Percentiles rank a stretch among this genome's conserved stretches.
phyloP scores from a whole-genome alignment of 2,113 vertebrate species.

The Balaenoptera acutorostrata region DNA sequence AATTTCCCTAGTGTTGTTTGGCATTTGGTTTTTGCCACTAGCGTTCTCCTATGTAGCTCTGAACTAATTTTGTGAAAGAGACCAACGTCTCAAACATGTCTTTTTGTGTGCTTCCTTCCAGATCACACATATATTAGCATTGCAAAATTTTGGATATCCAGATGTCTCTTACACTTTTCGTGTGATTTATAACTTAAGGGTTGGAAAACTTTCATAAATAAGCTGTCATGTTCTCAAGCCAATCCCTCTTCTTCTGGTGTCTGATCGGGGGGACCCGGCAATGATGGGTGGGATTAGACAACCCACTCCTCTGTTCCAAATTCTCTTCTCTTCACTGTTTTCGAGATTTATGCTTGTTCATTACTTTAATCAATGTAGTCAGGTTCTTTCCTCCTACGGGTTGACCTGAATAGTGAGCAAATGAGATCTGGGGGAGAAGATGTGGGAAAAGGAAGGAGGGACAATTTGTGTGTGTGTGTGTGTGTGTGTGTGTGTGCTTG shows the following conservation, averaged over 20 bases:
- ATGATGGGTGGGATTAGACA: background rate
- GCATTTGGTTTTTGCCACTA: background rate
- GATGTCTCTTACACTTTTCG: constrained; percentile 20
- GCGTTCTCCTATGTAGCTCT: background rate
- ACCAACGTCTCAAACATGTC: background rate
- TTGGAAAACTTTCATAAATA: constrained; percentile 21
- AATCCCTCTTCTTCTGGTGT: background rate
- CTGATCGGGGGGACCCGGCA: background rate
- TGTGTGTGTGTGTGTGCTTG: background rate
- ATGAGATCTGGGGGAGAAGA: background rate
- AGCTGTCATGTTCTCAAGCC: background rate
- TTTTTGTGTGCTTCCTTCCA: constrained; percentile 22
- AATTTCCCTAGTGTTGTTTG: background rate
- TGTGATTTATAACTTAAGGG: constrained; percentile 25
- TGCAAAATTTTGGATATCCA: constrained; percentile 47
- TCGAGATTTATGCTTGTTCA: background rate
- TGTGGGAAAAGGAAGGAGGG: background rate
- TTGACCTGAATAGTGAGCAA: background rate
- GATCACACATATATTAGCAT: background rate
- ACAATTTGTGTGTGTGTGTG: background rate
- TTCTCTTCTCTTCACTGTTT: background rate
- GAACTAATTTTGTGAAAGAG: constrained; percentile 31
- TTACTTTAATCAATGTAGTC: background rate
- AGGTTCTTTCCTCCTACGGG: background rate
- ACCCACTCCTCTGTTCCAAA: background rate